phyloP scores from a whole-genome alignment of 2,888 invertebrate genomes.

The Galeruca laticollis region DNA sequence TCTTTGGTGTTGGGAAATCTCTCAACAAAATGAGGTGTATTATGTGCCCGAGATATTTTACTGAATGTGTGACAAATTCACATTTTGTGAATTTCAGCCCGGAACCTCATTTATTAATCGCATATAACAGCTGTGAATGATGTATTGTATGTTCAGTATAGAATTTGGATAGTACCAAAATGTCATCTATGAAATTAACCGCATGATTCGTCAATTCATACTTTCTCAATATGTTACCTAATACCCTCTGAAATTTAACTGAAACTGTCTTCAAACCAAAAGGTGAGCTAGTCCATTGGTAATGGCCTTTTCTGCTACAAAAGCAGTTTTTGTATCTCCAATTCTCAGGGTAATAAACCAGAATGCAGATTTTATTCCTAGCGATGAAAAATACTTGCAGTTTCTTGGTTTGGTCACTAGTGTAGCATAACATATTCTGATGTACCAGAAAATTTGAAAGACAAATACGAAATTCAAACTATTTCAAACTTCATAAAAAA shows the following conservation, averaged over 20 bases:
- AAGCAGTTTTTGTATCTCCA: slow-evolving; percentile 27
- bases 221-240: slow-evolving; percentile 27
- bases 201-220: slow-evolving; percentile 5
- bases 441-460: no score
- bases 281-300: slow-evolving; percentile 29
- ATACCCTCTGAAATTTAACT: slow-evolving; percentile 25
- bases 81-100: slow-evolving; percentile 34
- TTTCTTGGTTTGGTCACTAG: slow-evolving; percentile 15
- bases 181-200: slow-evolving; percentile 33
- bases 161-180: slow-evolving; percentile 26
- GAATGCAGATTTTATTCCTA: slow-evolving; percentile 36
- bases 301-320: slow-evolving; percentile 30
- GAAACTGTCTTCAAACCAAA: slow-evolving; percentile 29
- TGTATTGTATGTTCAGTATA: slow-evolving; percentile 25
- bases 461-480: no score
- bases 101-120: slow-evolving; percentile 27
- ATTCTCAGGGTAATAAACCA: slow-evolving; percentile 24
- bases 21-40: slow-evolving; percentile 20
- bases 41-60: slow-evolving; percentile 26
- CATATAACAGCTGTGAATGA: slow-evolving; percentile 11
- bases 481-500: no score
- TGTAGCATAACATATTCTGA: no score
- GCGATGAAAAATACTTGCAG: slow-evolving; percentile 22
- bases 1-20: no score
- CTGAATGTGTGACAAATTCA: slow-evolving; percentile 22